Evolutionary conservation across 1,140 invertebrate species (phyloP).

Genomic region (Tetragnatha versicolor): DNA sequence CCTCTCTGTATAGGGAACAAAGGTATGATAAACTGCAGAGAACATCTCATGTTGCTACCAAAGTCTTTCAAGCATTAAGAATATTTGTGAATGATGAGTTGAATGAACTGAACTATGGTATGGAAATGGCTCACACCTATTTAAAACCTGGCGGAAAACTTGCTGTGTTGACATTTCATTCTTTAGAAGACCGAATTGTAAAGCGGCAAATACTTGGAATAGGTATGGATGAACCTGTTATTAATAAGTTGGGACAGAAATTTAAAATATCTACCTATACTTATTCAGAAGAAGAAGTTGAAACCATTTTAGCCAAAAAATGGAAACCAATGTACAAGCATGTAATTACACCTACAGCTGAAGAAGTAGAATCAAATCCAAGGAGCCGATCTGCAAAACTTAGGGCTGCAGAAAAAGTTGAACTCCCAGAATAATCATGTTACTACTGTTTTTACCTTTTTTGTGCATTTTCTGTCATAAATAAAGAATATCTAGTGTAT

Average conservation of each 20-base stretch:
- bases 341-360: conserved; percentile 75
- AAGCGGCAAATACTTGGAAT: conserved; percentile 87
- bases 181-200: conserved; percentile 92
- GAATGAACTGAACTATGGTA: conserved; percentile 92
- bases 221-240: conserved; percentile 68
- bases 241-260: conserved; percentile 59
- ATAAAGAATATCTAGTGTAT: no score
- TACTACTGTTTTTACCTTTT: no score
- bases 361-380: conserved; percentile 82
- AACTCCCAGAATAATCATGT: neutral
- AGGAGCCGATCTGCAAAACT: conserved; percentile 87
- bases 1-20: conserved; percentile 64
- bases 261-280: conserved; percentile 58
- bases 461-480: no score
- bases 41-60: conserved; percentile 83
- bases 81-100: conserved; percentile 98
- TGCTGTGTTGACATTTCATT: conserved; percentile 88
- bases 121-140: conserved; percentile 78
- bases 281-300: conserved; percentile 69
- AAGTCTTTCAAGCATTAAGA: conserved; percentile 91
- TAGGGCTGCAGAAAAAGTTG: conserved; percentile 75
- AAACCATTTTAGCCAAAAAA: conserved; percentile 69
- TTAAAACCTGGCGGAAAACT: conserved; percentile 79
- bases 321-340: conserved; percentile 85
- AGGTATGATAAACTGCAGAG: conserved; percentile 76